Percentiles rank a stretch among this genome's conserved stretches.
Evolutionary conservation across 1,140 invertebrate species (phyloP).

Genomic region (Rhizoglyphus robini): DNA sequence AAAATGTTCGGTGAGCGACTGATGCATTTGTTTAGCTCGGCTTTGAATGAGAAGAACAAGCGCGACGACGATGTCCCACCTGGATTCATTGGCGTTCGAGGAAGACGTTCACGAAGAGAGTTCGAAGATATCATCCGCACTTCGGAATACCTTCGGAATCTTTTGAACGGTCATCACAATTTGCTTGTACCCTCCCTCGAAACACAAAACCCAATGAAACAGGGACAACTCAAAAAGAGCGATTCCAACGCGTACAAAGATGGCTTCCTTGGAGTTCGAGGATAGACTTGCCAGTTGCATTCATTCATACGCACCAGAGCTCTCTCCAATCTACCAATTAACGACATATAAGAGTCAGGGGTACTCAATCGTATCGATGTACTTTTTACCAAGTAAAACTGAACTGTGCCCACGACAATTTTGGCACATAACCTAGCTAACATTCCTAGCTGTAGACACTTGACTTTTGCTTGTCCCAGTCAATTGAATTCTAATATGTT

Average conservation of each 20-base stretch:
- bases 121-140: conserved; percentile 2
- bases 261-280: conserved; percentile 5
- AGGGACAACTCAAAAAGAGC: neutral
- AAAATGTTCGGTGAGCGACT: neutral
- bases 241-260: neutral
- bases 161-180: neutral
- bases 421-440: too few relatives aligned
- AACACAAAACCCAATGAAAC: neutral
- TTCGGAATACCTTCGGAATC: too few relatives aligned
- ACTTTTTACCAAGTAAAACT: too few relatives aligned
- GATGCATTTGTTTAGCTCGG: neutral
- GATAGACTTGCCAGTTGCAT: neutral
- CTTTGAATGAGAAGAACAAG: neutral
- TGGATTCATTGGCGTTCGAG: conserved; percentile 15
- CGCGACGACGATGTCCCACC: conserved; percentile 6
- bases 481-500: too few relatives aligned
- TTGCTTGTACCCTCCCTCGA: too few relatives aligned
- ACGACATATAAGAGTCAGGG: too few relatives aligned
- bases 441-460: too few relatives aligned
- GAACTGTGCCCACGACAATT: too few relatives aligned
- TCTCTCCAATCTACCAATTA: too few relatives aligned
- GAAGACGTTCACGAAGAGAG: neutral
- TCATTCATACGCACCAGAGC: too few relatives aligned
- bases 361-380: too few relatives aligned
- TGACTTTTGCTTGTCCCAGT: too few relatives aligned